phyloP scores from a whole-genome alignment of 2,113 vertebrate species.

The Progne subis region DNA sequence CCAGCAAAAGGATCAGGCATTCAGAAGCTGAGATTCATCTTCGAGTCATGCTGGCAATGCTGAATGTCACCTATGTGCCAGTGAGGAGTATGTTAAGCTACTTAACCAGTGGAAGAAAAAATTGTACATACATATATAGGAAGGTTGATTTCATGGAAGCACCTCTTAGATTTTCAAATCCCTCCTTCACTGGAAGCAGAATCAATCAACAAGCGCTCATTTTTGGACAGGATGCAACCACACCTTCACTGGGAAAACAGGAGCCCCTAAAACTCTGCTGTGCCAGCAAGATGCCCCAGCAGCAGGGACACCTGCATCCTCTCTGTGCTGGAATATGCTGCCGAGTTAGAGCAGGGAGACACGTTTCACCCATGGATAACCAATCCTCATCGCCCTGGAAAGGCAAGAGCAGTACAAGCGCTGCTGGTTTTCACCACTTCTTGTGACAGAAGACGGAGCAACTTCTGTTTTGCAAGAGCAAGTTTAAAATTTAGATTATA shows the following conservation, averaged over 20 bases:
- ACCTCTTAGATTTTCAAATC: neutral
- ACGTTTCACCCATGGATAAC: neutral
- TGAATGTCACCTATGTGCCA: neutral
- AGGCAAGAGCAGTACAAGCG: accelerated
- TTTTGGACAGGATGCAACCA: neutral
- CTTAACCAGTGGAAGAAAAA: neutral
- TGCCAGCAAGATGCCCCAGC: neutral
- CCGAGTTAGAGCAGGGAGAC: neutral
- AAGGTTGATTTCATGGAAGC: neutral
- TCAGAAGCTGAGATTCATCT: neutral
- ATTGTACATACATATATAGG: neutral
- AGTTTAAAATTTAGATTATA: slow-evolving; percentile 46
- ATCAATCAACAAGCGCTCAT: neutral
- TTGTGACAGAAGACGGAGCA: neutral
- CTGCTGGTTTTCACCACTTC: neutral
- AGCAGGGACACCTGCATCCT: neutral
- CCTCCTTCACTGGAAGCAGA: neutral
- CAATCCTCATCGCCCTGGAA: neutral
- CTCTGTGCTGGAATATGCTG: neutral
- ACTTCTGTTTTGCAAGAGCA: slow-evolving; percentile 14
- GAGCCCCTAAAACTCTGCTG: neutral
- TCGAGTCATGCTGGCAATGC: neutral
- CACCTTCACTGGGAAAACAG: accelerated
- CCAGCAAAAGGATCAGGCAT: neutral
- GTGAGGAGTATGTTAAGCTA: neutral